These are phyloP conservation scores for Rhamphomyia laevipes DNA, from an alignment of 2,888 invertebrate species.

Conservation along the genomic window DNA sequence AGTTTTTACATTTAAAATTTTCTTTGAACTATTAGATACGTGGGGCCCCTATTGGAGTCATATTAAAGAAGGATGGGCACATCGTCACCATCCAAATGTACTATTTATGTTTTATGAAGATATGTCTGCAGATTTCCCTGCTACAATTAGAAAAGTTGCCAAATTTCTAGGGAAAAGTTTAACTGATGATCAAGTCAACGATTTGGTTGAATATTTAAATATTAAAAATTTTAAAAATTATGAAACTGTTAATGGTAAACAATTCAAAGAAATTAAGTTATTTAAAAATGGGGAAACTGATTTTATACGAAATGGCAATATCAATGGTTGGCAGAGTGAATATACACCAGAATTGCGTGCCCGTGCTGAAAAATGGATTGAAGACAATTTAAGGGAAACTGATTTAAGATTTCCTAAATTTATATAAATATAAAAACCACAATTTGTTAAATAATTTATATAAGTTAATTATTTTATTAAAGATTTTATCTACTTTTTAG, in stretches of 20 bases:
- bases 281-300: constrained; percentile 44
- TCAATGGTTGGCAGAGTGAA: constrained; percentile 58
- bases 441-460: too few relatives aligned
- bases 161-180: constrained; percentile 50
- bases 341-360: constrained; percentile 54
- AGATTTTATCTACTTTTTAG: too few relatives aligned
- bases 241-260: constrained; percentile 61
- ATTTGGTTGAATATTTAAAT: constrained; percentile 58
- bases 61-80: constrained; percentile 61
- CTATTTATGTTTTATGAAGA: constrained; percentile 73
- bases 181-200: constrained; percentile 44
- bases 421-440: neutral
- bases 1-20: neutral
- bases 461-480: too few relatives aligned
- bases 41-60: constrained; percentile 73
- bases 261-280: constrained; percentile 50
- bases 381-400: constrained; percentile 46
- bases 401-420: constrained; percentile 46
- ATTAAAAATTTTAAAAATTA: constrained; percentile 75
- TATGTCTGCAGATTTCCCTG: constrained; percentile 50
- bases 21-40: constrained; percentile 40
- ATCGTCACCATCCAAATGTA: constrained; percentile 52
- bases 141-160: constrained; percentile 46
- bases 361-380: constrained; percentile 59
- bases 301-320: constrained; percentile 52